Conservation (phyloP, 2,888 invertebrate genomes). For the Sphinx pinastri region DNA sequence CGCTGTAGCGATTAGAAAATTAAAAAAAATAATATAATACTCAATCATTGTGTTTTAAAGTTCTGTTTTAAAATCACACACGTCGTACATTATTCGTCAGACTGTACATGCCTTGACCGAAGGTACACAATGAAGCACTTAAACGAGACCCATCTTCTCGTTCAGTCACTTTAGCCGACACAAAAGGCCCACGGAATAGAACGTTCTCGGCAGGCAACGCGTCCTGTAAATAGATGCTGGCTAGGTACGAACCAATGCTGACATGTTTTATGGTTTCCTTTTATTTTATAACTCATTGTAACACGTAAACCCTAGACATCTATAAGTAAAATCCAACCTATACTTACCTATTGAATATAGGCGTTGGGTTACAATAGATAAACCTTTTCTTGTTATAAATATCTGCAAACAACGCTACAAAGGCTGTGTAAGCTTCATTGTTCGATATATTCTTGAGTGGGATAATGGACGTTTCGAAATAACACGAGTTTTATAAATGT, state of each 20-base stretch:
- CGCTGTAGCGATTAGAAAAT: too few species aligned
- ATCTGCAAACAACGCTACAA: not conserved
- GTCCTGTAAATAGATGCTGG: conserved; percentile 67
- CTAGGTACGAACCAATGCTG: conserved; percentile 44
- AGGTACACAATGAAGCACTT: conserved; percentile 57
- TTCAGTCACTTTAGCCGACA: conserved; percentile 66
- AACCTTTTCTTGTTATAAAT: not conserved
- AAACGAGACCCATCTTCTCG: conserved; percentile 68
- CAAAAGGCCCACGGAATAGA: conserved; percentile 66
- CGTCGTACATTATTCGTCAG: conserved; percentile 25
- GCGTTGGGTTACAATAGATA: not conserved
- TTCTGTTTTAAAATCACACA: not conserved
- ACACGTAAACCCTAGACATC: not conserved
- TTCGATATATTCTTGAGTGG: not conserved
- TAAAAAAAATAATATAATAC: not conserved
- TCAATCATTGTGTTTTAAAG: not conserved
- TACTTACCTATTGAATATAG: not conserved
- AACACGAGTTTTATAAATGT: not conserved
- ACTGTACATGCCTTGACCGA: conserved; percentile 38
- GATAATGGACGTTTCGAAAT: not conserved
- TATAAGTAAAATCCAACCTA: too few species aligned
- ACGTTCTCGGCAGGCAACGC: conserved; percentile 61
- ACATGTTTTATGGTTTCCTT: conserved; percentile 60
- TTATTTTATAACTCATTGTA: conserved; percentile 26
- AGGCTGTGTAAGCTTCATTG: not conserved